Percentiles rank a stretch among this genome's conserved stretches.
phyloP scores from a whole-genome alignment of 2,113 vertebrate genomes.

The Eubucco bourcierii region DNA sequence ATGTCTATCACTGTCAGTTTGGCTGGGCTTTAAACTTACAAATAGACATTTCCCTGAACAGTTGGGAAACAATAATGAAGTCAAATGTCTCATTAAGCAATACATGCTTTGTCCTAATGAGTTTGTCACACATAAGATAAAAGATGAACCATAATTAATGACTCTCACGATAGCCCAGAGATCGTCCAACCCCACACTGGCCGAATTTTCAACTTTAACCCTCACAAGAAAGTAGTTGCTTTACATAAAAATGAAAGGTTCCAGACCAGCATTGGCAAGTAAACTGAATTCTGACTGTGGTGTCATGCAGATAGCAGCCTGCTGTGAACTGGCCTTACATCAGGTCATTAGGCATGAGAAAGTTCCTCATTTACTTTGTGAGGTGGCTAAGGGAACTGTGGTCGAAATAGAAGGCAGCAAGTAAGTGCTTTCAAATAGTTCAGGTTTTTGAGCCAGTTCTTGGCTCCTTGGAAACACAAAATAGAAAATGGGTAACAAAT shows the following conservation, averaged over 20 bases:
- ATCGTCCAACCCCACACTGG: neutral
- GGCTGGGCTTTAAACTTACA: slow-evolving; percentile 38
- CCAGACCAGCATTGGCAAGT: neutral
- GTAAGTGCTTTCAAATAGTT: neutral
- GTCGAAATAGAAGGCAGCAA: neutral
- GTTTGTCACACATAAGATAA: neutral
- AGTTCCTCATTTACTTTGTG: neutral
- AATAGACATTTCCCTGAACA: slow-evolving; percentile 49
- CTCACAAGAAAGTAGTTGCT: neutral
- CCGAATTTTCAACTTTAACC: slow-evolving; percentile 16
- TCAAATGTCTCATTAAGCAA: slow-evolving; percentile 51
- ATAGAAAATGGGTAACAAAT: neutral
- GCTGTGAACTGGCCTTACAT: neutral
- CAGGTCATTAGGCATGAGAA: neutral
- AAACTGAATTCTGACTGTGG: neutral
- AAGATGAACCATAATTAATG: slow-evolving; percentile 7
- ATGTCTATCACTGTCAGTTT: slow-evolving; percentile 47
- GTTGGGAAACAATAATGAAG: slow-evolving; percentile 43
- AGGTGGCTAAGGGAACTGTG: neutral
- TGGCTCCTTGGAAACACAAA: neutral
- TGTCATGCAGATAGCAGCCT: neutral
- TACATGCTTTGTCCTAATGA: neutral
- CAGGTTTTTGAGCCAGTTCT: neutral
- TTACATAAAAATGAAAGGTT: neutral
- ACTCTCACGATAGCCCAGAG: neutral